These are phyloP conservation scores for Cantharis flavilabris DNA, from an alignment of 2,888 invertebrate species.

Conservation along the genomic window DNA sequence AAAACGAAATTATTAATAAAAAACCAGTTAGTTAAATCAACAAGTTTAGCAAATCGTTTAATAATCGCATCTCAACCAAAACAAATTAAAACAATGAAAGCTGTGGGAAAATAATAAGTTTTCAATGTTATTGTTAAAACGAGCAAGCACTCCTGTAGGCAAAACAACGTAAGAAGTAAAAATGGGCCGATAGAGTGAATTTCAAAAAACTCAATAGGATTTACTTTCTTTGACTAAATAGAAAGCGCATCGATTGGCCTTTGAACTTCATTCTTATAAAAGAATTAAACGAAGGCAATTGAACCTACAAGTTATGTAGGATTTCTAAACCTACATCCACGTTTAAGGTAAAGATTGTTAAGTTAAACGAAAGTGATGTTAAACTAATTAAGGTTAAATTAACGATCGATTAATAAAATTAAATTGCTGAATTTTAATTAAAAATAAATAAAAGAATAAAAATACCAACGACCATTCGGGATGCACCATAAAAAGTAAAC, in stretches of 20 bases:
- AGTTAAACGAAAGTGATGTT: neutral
- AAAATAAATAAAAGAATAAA: neutral
- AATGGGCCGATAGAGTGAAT: neutral
- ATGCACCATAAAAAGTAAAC: neutral
- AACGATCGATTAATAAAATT: neutral
- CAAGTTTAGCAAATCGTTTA: neutral
- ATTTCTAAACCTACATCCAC: conserved; percentile 4
- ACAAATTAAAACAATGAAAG: conserved; percentile 1
- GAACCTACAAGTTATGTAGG: neutral
- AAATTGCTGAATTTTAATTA: neutral
- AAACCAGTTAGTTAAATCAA: neutral
- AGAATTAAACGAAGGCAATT: conserved; percentile 4
- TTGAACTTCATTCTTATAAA: conserved; percentile 8
- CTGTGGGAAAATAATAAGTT: neutral
- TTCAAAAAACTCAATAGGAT: neutral
- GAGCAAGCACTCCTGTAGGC: neutral
- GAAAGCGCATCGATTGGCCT: conserved; percentile 3
- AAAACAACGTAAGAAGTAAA: neutral
- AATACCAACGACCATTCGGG: neutral
- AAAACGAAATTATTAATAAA: neutral
- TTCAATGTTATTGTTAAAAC: neutral
- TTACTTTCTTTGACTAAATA: conserved; percentile 7
- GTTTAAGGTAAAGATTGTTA: neutral
- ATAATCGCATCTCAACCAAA: neutral
- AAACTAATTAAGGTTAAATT: neutral